Conservation (phyloP, 2,888 invertebrate genomes). For the Druceiella hillmani region DNA sequence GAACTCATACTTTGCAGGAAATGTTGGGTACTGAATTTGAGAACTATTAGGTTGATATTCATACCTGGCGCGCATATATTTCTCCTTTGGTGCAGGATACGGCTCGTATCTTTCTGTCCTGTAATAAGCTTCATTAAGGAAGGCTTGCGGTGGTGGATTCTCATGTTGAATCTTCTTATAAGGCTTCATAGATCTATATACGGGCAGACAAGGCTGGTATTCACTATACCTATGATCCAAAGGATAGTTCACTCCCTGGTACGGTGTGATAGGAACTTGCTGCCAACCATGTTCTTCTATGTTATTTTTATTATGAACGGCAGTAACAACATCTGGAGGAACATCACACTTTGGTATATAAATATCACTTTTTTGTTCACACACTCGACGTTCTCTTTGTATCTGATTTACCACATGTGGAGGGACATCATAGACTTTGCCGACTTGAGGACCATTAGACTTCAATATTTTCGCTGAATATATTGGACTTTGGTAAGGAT, state of each 20-base stretch:
- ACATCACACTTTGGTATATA: background rate
- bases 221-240: too few species aligned
- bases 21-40: constrained; percentile 35
- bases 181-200: background rate
- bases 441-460: too few species aligned
- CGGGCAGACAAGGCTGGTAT: background rate
- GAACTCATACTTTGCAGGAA: constrained; percentile 39
- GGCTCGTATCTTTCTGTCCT: constrained; percentile 42
- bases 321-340: background rate
- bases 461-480: constrained; percentile 33
- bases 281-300: constrained; percentile 33
- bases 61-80: constrained; percentile 43
- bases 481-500: constrained; percentile 30
- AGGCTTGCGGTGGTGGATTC: background rate
- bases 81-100: constrained; percentile 40
- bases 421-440: too few species aligned
- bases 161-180: constrained; percentile 2
- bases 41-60: constrained; percentile 42
- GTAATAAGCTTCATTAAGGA: constrained; percentile 22
- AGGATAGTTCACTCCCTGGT: constrained; percentile 32
- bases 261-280: constrained; percentile 36
- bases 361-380: too few species aligned
- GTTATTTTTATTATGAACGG: constrained; percentile 10
- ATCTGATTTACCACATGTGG: constrained; percentile 42
- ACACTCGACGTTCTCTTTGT: constrained; percentile 37